A percentile compares a stretch with the other conserved stretches of the same genome.
phyloP scores from a whole-genome alignment of 1,140 invertebrate species.

The Drepana arcuata region DNA sequence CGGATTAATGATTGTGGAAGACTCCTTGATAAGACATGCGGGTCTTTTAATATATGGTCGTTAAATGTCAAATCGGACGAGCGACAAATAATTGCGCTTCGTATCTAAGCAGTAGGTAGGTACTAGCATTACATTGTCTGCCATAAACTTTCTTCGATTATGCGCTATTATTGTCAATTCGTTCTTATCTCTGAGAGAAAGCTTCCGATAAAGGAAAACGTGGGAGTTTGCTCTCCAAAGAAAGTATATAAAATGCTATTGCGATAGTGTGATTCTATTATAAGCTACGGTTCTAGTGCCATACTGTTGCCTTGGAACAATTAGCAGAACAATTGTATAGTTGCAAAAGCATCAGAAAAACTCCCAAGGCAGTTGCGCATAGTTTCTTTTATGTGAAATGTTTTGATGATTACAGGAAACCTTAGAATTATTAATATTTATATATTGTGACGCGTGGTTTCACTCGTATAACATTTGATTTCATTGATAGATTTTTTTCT shows the following conservation, averaged over 20 bases:
- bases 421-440: not conserved
- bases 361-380: not conserved
- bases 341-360: not conserved
- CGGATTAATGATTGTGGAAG: slow-evolving; percentile 26
- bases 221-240: slow-evolving; percentile 42
- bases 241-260: slow-evolving; percentile 44
- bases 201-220: slow-evolving; percentile 57
- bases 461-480: no score
- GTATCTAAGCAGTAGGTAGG: no score
- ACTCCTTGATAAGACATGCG: slow-evolving; percentile 10
- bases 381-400: no score
- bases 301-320: slow-evolving; percentile 33
- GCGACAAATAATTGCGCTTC: no score
- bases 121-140: no score
- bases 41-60: slow-evolving; percentile 3
- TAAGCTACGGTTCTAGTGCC: slow-evolving; percentile 39
- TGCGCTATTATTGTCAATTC: slow-evolving; percentile 33
- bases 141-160: slow-evolving; percentile 26
- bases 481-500: no score
- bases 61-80: not conserved
- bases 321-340: slow-evolving; percentile 18
- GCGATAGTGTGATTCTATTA: slow-evolving; percentile 37
- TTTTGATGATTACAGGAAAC: not conserved
- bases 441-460: no score
- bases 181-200: slow-evolving; percentile 52